Percentiles rank a stretch among this genome's conserved stretches.
Conservation (phyloP, 2,797 vertebrate genomes). For the Manis pentadactyla region DNA sequence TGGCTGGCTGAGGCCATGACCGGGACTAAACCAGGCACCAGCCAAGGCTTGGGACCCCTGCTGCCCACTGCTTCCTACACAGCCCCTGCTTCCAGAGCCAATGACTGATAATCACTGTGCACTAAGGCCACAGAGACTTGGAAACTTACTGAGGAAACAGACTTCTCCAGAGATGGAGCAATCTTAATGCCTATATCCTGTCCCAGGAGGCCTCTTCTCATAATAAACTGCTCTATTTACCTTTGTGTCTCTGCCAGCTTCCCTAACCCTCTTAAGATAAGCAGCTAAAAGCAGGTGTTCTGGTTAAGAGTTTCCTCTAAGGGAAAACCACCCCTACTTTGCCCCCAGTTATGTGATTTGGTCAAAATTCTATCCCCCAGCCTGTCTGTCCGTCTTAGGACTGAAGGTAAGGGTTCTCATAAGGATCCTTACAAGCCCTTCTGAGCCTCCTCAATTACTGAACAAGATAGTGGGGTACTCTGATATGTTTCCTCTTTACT, state of each 20-base stretch:
- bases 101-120: background rate
- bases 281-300: background rate
- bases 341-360: background rate
- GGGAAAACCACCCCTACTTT: background rate
- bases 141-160: slow-evolving; percentile 12
- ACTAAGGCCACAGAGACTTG: background rate
- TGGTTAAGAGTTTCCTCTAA: background rate
- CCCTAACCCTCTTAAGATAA: background rate
- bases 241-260: slow-evolving; percentile 49
- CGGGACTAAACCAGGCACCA: background rate
- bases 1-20: background rate
- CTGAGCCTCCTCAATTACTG: background rate
- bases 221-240: slow-evolving; percentile 33
- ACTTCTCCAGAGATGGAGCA: slow-evolving; percentile 52
- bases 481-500: background rate
- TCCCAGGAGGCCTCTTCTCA: slow-evolving; percentile 15
- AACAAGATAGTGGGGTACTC: background rate
- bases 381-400: background rate
- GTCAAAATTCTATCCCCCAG: background rate
- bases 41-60: background rate
- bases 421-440: background rate
- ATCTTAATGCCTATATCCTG: background rate
- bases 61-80: background rate
- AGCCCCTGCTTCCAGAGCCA: background rate
- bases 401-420: background rate